Conservation (phyloP, 2,888 invertebrate species). For the Agrochola macilenta region DNA sequence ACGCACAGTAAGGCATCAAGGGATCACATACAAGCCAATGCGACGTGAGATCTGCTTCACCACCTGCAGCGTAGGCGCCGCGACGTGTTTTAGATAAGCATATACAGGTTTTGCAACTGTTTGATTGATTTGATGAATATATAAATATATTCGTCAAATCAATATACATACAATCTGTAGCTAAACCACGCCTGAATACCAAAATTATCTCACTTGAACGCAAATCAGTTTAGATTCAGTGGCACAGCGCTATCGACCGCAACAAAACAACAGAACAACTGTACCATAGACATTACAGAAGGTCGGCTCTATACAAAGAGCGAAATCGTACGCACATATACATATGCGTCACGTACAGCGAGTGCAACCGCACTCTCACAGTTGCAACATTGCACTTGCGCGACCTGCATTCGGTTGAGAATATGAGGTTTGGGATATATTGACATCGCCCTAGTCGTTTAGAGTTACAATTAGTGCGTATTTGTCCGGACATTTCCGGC, state of each 20-base stretch:
- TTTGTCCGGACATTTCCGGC: not conserved
- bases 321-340: not conserved
- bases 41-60: no score
- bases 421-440: not conserved
- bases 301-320: not conserved
- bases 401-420: not conserved
- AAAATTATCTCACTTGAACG: slow-evolving; percentile 42
- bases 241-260: slow-evolving; percentile 58
- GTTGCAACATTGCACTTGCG: not conserved
- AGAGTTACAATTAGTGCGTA: not conserved
- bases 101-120: not conserved
- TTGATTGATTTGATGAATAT: not conserved
- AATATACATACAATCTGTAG: slow-evolving; percentile 4
- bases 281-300: slow-evolving; percentile 1
- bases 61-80: no score
- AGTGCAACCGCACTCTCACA: no score
- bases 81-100: no score
- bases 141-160: not conserved
- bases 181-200: slow-evolving; percentile 22
- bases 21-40: no score
- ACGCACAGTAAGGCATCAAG: no score
- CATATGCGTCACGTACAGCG: not conserved
- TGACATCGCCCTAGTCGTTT: not conserved
- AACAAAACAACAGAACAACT: slow-evolving; percentile 54
- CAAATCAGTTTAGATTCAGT: slow-evolving; percentile 50